Evolutionary conservation across 2,113 vertebrate genomes (phyloP).

Genomic region (Vombatus ursinus): DNA sequence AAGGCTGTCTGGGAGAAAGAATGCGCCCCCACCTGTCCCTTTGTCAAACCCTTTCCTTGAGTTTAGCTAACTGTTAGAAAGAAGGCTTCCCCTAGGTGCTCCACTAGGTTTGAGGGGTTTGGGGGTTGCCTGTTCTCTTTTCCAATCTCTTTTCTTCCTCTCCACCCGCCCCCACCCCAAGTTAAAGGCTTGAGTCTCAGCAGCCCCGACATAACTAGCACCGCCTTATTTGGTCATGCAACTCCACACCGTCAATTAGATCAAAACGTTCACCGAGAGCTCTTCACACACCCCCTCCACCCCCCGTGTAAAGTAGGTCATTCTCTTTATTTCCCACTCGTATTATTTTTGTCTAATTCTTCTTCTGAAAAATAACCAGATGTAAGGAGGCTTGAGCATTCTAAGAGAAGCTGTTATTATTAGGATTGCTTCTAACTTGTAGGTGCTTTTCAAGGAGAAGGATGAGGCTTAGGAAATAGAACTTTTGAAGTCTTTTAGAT

Average conservation of each 20-base stretch:
- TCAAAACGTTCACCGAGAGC: slow-evolving; percentile 78
- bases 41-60: not conserved
- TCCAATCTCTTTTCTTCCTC: not conserved
- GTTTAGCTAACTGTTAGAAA: not conserved
- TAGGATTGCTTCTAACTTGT: slow-evolving; percentile 26
- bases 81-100: slow-evolving; percentile 14
- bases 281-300: slow-evolving; percentile 46
- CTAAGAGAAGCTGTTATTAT: slow-evolving; percentile 49
- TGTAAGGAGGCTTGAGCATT: slow-evolving; percentile 48
- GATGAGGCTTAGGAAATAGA: slow-evolving; percentile 18
- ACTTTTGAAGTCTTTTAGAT: slow-evolving; percentile 32
- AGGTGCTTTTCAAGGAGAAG: slow-evolving; percentile 47
- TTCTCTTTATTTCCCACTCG: slow-evolving; percentile 81
- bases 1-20: slow-evolving; percentile 8
- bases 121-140: not conserved
- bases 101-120: not conserved
- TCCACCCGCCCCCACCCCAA: not conserved
- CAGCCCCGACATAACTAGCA: slow-evolving; percentile 46
- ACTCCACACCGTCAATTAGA: slow-evolving; percentile 79
- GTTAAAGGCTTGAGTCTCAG: slow-evolving; percentile 30
- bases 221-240: slow-evolving; percentile 79
- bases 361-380: slow-evolving; percentile 75
- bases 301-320: slow-evolving; percentile 78
- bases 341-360: slow-evolving; percentile 73
- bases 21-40: not conserved